phyloP scores from a whole-genome alignment of 2,113 vertebrate species.

The Oenanthe oenanthe region DNA sequence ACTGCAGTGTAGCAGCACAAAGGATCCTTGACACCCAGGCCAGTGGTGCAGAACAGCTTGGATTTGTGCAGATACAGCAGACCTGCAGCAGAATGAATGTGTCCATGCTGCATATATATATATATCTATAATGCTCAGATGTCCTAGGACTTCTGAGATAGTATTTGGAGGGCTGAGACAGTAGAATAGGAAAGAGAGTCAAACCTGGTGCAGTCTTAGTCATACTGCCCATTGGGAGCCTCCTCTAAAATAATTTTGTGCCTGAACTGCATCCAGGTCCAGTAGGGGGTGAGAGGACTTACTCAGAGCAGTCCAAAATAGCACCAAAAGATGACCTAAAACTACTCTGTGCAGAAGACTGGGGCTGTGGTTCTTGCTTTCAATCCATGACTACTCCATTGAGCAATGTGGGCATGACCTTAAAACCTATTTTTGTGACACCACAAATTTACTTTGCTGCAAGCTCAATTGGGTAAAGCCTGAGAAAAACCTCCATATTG shows the following conservation, averaged over 20 bases:
- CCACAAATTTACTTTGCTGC: background rate
- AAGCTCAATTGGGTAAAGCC: background rate
- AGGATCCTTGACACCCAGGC: background rate
- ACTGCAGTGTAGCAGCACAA: background rate
- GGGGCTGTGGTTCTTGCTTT: background rate
- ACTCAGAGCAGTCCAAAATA: background rate
- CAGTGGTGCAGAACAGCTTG: background rate
- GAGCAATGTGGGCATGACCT: background rate
- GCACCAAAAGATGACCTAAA: background rate
- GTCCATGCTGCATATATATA: background rate
- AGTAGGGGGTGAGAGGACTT: background rate
- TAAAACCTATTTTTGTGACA: background rate
- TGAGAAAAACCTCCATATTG: background rate
- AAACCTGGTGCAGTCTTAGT: background rate
- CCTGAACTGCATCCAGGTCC: background rate
- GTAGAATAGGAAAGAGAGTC: background rate
- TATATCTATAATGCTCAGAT: background rate
- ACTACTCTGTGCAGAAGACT: background rate
- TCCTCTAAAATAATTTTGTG: background rate
- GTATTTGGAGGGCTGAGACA: background rate
- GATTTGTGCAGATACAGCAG: background rate
- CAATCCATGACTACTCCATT: accelerated
- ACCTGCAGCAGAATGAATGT: background rate
- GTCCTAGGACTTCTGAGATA: background rate
- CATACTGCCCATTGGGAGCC: background rate